phyloP scores from a whole-genome alignment of 1,140 invertebrate species.

The Scaptomyza hsui region DNA sequence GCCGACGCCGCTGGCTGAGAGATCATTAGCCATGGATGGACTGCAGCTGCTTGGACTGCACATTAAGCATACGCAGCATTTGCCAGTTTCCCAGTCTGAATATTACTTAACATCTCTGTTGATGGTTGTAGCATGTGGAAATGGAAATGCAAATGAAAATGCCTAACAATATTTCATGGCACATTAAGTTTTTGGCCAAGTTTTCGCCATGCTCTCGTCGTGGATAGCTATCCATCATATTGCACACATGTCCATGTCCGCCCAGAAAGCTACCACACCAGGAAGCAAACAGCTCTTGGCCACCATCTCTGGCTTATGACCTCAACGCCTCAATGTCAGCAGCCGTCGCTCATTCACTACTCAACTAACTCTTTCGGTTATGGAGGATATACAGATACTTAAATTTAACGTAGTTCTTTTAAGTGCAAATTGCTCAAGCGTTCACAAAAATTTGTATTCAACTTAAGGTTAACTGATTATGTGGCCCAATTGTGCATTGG shows the following conservation, averaged over 20 bases:
- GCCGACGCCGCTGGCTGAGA: constrained; percentile 24
- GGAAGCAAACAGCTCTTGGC: constrained; percentile 31
- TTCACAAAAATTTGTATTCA: constrained; percentile 27
- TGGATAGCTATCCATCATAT: constrained; percentile 37
- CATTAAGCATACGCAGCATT: constrained; percentile 48
- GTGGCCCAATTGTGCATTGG: constrained; percentile 37
- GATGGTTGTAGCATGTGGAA: not conserved
- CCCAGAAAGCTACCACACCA: constrained; percentile 19
- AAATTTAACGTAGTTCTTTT: constrained; percentile 10
- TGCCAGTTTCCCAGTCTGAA: not conserved
- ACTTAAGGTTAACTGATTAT: constrained; percentile 24
- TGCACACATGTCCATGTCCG: constrained; percentile 22
- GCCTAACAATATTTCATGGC: constrained; percentile 44
- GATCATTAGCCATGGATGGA: constrained; percentile 34
- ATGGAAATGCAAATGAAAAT: constrained; percentile 22
- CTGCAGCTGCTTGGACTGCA: constrained; percentile 31
- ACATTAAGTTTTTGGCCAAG: constrained; percentile 42
- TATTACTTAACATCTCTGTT: constrained; percentile 35
- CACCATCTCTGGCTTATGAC: constrained; percentile 19
- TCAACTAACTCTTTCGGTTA: not conserved
- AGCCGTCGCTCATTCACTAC: constrained; percentile 14
- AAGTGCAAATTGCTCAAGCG: constrained; percentile 34
- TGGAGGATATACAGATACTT: not conserved
- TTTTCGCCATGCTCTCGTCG: constrained; percentile 14
- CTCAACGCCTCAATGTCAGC: constrained; percentile 33